Base-by-base conservation (phyloP, 2,797 vertebrate genomes). In the Dryobates pubescens region DNA sequence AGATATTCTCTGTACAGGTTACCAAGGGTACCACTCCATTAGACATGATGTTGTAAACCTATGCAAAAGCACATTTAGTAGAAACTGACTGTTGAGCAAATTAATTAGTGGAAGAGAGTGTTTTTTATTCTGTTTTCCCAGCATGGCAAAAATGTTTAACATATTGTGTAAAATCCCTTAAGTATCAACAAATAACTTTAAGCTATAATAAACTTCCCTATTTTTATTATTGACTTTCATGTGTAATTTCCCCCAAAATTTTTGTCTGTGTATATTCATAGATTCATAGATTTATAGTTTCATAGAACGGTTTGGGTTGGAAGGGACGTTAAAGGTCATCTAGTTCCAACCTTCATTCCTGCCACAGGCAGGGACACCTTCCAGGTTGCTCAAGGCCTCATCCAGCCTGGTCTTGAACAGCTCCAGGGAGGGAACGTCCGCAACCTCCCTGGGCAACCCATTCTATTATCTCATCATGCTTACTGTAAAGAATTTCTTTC, bases 21-120 rank as follows among this genome's bases (percentile, higher is more conserved):
- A 82, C 34, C 56, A 78, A 86, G 92, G 74, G 79, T 94, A 20
- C 53, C 58, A 32, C 94, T 96, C 81, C 63, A 82, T 95, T 95
- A 96, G 88, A 91, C 36, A 84, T 77, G 92, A 58, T 77, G 56
- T 74, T 71, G 73, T 78, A 94, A 62, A 85, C 71, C 51, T 95
- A 22, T 93, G 87, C 76, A 94, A 95, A 96, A 96, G 79, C 53
- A 76, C 81, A 64, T 94, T 96, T 89, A 79, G 62, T 88, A 94
- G 87, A 91, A 68, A 51, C 79, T 95, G 90, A 91, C 85, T 96
- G 86, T 97, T 95, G 78, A 94, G 87, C 61, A 94, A 86, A 94
- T 94, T 96, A 97, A 97, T 93, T 94, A 89, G 79, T 91, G 86
- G 88, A 90, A 83, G 90, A 96, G 72, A 96, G 95, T 96, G 95